phyloP scores from a whole-genome alignment of 2,797 vertebrate genomes.

The Coccyzus lansbergi region DNA sequence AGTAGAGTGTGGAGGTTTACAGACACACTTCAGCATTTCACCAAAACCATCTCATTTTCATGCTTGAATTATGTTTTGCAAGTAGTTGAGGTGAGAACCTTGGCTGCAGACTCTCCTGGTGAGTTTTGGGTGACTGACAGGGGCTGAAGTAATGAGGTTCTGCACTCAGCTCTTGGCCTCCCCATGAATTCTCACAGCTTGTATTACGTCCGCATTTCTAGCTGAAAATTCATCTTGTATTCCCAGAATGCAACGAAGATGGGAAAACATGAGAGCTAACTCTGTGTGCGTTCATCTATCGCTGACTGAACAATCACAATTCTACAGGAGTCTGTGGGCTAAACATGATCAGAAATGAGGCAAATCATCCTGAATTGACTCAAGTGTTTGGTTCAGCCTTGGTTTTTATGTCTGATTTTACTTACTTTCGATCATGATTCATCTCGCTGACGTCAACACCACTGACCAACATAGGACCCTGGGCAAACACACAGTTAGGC shows the following conservation, averaged over 20 bases:
- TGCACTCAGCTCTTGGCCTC: slow-evolving; percentile 7
- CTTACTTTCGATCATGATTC: not conserved
- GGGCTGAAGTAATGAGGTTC: not conserved
- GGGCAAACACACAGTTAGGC: not conserved
- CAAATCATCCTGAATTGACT: not conserved
- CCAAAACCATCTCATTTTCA: not conserved
- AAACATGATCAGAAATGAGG: not conserved
- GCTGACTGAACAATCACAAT: not conserved
- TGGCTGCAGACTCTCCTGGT: not conserved
- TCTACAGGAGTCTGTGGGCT: not conserved
- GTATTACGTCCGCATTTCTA: not conserved
- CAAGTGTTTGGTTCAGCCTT: not conserved
- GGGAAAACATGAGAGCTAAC: not conserved
- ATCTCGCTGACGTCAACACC: not conserved
- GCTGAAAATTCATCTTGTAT: not conserved
- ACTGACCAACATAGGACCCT: not conserved
- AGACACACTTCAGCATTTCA: not conserved
- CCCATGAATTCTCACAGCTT: slow-evolving; percentile 5
- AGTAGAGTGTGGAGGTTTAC: not conserved
- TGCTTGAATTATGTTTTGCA: not conserved
- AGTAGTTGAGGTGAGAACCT: not conserved
- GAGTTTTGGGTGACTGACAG: not conserved
- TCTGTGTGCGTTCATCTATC: not conserved
- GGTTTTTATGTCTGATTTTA: not conserved
- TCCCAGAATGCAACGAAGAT: not conserved